Conservation (phyloP, 2,113 vertebrate genomes). For the Dunckerocampus dactyliophorus region DNA sequence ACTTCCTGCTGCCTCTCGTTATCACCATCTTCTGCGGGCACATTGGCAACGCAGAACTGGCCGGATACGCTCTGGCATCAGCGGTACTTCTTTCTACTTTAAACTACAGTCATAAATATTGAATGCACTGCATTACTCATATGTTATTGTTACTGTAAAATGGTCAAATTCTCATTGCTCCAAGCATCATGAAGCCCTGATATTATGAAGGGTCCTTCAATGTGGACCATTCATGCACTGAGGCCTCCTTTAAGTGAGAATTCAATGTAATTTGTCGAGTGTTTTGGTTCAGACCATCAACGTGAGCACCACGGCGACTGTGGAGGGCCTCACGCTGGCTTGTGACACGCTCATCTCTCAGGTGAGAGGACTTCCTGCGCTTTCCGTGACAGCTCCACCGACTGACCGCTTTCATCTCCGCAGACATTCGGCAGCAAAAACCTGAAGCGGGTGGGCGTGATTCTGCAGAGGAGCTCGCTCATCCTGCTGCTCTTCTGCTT, state of each 20-base stretch:
- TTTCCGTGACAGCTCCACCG: no score
- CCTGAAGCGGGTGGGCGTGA: slow-evolving; percentile 84
- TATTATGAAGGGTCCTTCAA: no score
- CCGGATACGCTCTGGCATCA: slow-evolving; percentile 84
- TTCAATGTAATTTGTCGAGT: neutral
- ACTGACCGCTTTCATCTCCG: neutral
- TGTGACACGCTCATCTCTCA: slow-evolving; percentile 93
- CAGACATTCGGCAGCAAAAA: slow-evolving; percentile 87
- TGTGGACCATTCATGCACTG: no score
- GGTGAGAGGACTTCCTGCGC: slow-evolving; percentile 67
- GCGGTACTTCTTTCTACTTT: slow-evolving; percentile 68
- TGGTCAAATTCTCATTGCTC: no score
- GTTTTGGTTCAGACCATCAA: slow-evolving; percentile 75
- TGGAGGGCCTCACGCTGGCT: slow-evolving; percentile 79
- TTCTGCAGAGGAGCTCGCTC: slow-evolving; percentile 80
- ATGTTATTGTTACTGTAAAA: neutral
- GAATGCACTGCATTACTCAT: no score
- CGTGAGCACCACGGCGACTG: slow-evolving; percentile 75
- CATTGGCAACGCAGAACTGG: slow-evolving; percentile 86
- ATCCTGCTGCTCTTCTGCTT: slow-evolving; percentile 86
- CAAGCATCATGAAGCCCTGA: no score
- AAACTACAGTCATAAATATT: neutral
- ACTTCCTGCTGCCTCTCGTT: slow-evolving; percentile 81
- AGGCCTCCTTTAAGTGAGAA: no score
- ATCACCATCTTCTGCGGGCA: slow-evolving; percentile 90